A percentile compares a stretch with the other conserved stretches of the same genome.
Evolutionary conservation across 2,888 invertebrate genomes (phyloP).

Genomic region (Sesamia inferens): DNA sequence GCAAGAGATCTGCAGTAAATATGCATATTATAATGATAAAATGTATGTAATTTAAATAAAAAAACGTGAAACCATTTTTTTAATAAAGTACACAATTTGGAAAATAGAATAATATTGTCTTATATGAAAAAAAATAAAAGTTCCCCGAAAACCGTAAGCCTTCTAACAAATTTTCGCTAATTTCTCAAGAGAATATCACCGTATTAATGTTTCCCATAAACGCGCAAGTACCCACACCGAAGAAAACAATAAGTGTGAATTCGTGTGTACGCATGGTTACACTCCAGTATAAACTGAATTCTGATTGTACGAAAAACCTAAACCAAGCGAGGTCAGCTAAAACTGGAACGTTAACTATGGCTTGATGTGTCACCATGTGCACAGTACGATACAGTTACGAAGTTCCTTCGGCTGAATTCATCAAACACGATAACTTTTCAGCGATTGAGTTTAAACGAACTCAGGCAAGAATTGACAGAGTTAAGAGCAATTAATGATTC

Average conservation of each 20-base stretch:
- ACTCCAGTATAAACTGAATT: neutral
- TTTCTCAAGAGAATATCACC: slow-evolving; percentile 45
- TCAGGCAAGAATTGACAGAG: slow-evolving; percentile 7
- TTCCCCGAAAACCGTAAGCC: slow-evolving; percentile 14
- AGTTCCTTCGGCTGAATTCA: slow-evolving; percentile 24
- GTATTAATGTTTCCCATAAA: slow-evolving; percentile 40
- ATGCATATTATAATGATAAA: slow-evolving; percentile 32
- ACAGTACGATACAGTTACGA: slow-evolving; percentile 31
- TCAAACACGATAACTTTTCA: slow-evolving; percentile 23
- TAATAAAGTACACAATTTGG: slow-evolving; percentile 28
- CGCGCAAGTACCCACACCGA: slow-evolving; percentile 28
- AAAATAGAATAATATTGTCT: slow-evolving; percentile 18
- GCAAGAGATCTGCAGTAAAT: slow-evolving; percentile 15
- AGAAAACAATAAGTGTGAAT: slow-evolving; percentile 53
- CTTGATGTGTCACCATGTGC: slow-evolving; percentile 13
- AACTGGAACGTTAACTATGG: neutral
- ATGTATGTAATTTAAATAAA: slow-evolving; percentile 31
- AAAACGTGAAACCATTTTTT: slow-evolving; percentile 30
- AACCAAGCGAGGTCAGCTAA: neutral
- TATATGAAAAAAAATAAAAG: slow-evolving; percentile 21
- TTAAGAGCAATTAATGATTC: slow-evolving; percentile 3
- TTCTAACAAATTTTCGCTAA: slow-evolving; percentile 38
- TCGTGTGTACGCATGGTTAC: slow-evolving; percentile 26
- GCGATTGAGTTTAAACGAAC: slow-evolving; percentile 23
- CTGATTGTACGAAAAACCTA: neutral